Evolutionary conservation across 1,140 invertebrate genomes (phyloP), one percentile per base, ranked within the genome.

Genomic region (Holotrichia oblita): DNA sequence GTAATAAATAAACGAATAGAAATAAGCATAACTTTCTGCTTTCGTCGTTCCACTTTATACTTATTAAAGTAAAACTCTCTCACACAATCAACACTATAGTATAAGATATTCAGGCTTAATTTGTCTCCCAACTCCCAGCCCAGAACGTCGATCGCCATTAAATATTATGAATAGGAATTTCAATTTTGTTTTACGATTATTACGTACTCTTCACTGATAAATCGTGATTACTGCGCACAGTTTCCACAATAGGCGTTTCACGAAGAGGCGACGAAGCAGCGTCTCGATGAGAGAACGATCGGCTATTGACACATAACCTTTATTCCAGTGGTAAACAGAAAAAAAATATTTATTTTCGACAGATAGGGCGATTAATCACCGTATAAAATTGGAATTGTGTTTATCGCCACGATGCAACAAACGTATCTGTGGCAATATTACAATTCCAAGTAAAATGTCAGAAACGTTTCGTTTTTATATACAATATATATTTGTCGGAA

Each of bases 351-450:
- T 55, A 55, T 55, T 55, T 55, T 55, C 48, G 48, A 55, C 48
- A 55, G 27, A 34, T n/a, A n/a, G n/a, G 48, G 17, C 48, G n/a
- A 55, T 55, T 17, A 55, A 55, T 55, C 48, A 55, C 48, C 6
- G 17, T 55, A 55, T 55, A 55, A 55, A 55, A 55, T 55, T 55
- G 48, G 48, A 55, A 55, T 55, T 55, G 48, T 55, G 48, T 55
- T 55, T 55, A 55, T 55, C 48, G 48, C 48, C 1, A n/a, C 14
- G 48, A 14, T 55, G 44, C 44, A 55, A 34, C 27, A 34, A 4
- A 34, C 27, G 4, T 34, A 34, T 34, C 27, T 34, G 27, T 34
- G 27, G 27, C 27, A 4, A 34, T 34, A 4, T 1, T 55, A 55
- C 14, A 55, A 55, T 55, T 55, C 48, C 48, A 17, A 17, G 48